These are phyloP conservation scores for Brenthis daphne DNA, from an alignment of 2,888 invertebrate genomes.

Conservation along the genomic window DNA sequence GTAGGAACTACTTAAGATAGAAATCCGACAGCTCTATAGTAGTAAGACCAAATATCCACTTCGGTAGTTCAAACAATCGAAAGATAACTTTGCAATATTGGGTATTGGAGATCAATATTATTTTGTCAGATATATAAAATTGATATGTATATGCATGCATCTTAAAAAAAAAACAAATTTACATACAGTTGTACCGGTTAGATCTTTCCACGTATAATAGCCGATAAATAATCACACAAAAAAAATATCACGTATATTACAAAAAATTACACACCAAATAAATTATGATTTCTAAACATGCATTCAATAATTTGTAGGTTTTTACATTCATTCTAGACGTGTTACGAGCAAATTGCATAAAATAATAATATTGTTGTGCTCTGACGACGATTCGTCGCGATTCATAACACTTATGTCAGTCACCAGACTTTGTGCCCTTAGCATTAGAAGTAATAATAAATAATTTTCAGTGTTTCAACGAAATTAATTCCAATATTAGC, in stretches of 20 bases:
- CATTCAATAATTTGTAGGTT: constrained; percentile 41
- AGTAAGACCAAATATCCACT: too few relatives aligned
- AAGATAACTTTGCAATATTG: too few relatives aligned
- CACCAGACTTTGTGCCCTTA: constrained; percentile 14
- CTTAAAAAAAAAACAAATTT: constrained; percentile 35
- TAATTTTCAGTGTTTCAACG: too few relatives aligned
- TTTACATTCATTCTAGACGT: constrained; percentile 25
- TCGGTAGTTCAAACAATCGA: too few relatives aligned
- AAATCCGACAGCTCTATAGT: too few relatives aligned
- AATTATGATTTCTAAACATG: constrained; percentile 41
- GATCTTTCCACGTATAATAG: constrained; percentile 27
- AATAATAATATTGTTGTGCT: constrained; percentile 33
- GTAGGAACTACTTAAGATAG: too few relatives aligned
- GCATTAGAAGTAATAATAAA: constrained; percentile 2
- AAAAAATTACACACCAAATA: constrained; percentile 40
- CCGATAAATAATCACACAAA: constrained; percentile 42
- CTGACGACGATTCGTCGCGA: constrained; percentile 12
- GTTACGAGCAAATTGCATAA: constrained; percentile 31
- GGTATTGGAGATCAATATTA: constrained; percentile 60
- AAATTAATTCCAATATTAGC: too few relatives aligned
- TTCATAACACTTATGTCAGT: constrained; percentile 18
- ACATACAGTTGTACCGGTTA: constrained; percentile 29
- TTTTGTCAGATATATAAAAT: constrained; percentile 59
- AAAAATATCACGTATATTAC: constrained; percentile 38
- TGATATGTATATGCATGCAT: constrained; percentile 68